Conservation (phyloP, 1,140 invertebrate genomes). For the Bombus difficillimus region DNA sequence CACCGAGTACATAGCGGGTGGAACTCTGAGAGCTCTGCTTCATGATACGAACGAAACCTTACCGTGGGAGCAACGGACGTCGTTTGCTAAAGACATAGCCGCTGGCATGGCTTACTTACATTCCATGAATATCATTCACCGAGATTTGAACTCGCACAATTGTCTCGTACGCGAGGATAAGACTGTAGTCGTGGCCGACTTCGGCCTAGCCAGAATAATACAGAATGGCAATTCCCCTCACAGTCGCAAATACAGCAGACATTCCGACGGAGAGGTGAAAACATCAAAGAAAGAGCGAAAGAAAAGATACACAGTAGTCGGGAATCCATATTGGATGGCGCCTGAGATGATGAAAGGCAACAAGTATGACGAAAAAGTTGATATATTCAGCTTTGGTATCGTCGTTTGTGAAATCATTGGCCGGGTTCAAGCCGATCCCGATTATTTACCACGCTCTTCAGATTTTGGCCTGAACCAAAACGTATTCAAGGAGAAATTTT, state of each 20-base stretch:
- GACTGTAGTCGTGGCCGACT: slow-evolving; percentile 96
- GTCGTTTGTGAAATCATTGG: slow-evolving; percentile 98
- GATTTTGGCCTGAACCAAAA: slow-evolving; percentile 96
- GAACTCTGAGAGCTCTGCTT: slow-evolving; percentile 93
- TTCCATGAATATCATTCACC: slow-evolving; percentile 96
- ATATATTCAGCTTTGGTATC: slow-evolving; percentile 98
- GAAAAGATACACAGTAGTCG: slow-evolving; percentile 91
- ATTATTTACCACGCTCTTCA: slow-evolving; percentile 93
- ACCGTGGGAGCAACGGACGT: slow-evolving; percentile 92
- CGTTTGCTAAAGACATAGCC: slow-evolving; percentile 95
- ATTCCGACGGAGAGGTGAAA: slow-evolving; percentile 73
- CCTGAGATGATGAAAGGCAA: slow-evolving; percentile 99
- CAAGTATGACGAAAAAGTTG: slow-evolving; percentile 98
- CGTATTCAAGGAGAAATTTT: slow-evolving; percentile 94
- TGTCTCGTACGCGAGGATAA: slow-evolving; percentile 95
- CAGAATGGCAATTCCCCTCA: slow-evolving; percentile 78
- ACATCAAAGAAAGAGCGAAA: slow-evolving; percentile 85
- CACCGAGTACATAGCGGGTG: slow-evolving; percentile 95
- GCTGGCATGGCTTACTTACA: slow-evolving; percentile 97
- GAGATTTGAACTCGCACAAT: slow-evolving; percentile 98
- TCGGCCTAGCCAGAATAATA: slow-evolving; percentile 95
- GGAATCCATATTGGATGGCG: slow-evolving; percentile 99
- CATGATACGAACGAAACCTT: slow-evolving; percentile 88
- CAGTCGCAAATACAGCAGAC: slow-evolving; percentile 77
- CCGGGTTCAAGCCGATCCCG: slow-evolving; percentile 95